Base-by-base conservation (phyloP, 2,797 vertebrate genomes). In the Crypturellus tataupa region DNA sequence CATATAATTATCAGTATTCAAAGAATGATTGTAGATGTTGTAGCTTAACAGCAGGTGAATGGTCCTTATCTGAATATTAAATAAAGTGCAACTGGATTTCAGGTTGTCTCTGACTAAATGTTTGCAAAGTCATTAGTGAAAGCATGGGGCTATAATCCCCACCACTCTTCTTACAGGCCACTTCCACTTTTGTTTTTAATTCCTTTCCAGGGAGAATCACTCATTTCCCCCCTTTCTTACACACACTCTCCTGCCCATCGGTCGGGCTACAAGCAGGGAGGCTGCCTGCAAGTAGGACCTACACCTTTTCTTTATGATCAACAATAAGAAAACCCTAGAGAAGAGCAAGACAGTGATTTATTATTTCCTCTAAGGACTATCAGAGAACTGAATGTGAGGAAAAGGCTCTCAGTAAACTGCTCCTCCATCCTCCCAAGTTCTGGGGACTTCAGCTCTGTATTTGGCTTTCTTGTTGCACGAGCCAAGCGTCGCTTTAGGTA, bases 1-100 rank as follows among this genome's bases (percentile, higher is more conserved):
- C 95, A 94, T 95, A 90, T 95, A 97, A 97, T 97, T 97, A 97
- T 97, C 97, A 95, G 95, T 95, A 97, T 97, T 97, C 95, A 94
- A 93, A 96, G 96, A 97, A 96, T 97, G 97, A 96, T 96, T 96
- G 94, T 96, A 95, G 94, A 97, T 93, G 96, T 96, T 97, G 96
- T 96, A 94, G 95, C 96, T 97, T 96, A 97, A 97, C 96, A 97
- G 97, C 95, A 97, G 96, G 95, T 97, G 96, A 94, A 94, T 94
- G 91, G 95, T 95, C 94, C 95, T 96, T 97, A 96, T 96, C 95
- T 95, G 97, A 97, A 97, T 97, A 97, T 97, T 97, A 97, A 97
- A 97, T 97, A 97, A 97, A 95, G 81, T 96, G 85, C 91, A 94
- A 96, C 95, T 88, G 81, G 90, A 95, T 97, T 97, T 95, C 96